These are phyloP conservation scores for Echinops telfairi DNA, from an alignment of 2,113 vertebrate species.

Conservation along the genomic window DNA sequence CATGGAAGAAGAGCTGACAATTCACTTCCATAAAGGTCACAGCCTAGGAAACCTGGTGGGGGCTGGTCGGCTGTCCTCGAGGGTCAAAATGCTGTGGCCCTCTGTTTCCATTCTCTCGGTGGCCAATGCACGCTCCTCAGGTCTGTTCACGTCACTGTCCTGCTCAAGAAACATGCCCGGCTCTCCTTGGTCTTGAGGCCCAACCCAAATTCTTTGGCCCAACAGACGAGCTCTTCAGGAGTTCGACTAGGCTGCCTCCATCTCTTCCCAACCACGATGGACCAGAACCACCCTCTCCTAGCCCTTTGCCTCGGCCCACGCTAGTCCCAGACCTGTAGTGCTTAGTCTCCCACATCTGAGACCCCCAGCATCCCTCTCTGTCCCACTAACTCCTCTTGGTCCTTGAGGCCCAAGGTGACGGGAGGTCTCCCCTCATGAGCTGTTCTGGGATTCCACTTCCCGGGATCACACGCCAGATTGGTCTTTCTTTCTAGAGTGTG, in stretches of 20 bases:
- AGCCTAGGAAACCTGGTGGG: background rate
- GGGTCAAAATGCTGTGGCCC: background rate
- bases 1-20: background rate
- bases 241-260: background rate
- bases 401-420: background rate
- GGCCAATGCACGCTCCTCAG: background rate
- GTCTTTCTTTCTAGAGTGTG: background rate
- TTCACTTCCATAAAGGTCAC: background rate
- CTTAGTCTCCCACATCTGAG: background rate
- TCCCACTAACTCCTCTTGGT: background rate
- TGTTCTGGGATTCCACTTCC: background rate
- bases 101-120: background rate
- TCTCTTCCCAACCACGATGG: background rate
- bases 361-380: background rate
- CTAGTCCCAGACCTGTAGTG: background rate
- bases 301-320: background rate
- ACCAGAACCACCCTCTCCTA: background rate
- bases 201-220: background rate
- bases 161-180: background rate
- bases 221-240: background rate
- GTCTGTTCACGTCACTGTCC: background rate
- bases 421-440: background rate
- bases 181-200: background rate
- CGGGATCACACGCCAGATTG: background rate
- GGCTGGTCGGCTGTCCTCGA: background rate